phyloP scores from a whole-genome alignment of 2,113 vertebrate genomes.

The Galbula dea region DNA sequence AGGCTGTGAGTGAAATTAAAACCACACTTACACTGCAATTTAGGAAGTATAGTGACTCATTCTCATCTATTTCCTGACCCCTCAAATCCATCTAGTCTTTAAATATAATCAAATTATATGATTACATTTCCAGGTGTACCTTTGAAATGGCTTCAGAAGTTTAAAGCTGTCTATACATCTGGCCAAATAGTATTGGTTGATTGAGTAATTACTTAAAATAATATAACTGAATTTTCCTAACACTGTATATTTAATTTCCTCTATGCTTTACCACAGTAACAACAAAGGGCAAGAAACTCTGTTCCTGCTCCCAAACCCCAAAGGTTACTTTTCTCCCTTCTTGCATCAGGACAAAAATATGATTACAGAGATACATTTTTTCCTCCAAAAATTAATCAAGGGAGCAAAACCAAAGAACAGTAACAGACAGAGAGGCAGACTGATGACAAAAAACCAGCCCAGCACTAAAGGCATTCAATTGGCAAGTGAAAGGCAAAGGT shows the following conservation, averaged over 20 bases:
- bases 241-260: background rate
- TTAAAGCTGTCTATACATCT: background rate
- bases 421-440: background rate
- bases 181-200: background rate
- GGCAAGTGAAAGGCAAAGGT: background rate
- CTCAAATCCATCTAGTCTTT: background rate
- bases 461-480: background rate
- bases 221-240: background rate
- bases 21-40: background rate
- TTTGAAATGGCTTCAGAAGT: background rate
- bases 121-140: background rate
- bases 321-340: background rate
- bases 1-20: background rate
- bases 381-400: background rate
- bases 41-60: background rate
- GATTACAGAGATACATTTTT: background rate
- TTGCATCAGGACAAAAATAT: background rate
- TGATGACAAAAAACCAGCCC: background rate
- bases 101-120: background rate
- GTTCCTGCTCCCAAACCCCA: background rate
- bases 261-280: background rate
- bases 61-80: background rate
- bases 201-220: background rate
- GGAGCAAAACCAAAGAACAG: background rate
- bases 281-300: background rate